Evolutionary conservation across 2,888 invertebrate genomes (phyloP).

Genomic region (Macrophya alboannulata): DNA sequence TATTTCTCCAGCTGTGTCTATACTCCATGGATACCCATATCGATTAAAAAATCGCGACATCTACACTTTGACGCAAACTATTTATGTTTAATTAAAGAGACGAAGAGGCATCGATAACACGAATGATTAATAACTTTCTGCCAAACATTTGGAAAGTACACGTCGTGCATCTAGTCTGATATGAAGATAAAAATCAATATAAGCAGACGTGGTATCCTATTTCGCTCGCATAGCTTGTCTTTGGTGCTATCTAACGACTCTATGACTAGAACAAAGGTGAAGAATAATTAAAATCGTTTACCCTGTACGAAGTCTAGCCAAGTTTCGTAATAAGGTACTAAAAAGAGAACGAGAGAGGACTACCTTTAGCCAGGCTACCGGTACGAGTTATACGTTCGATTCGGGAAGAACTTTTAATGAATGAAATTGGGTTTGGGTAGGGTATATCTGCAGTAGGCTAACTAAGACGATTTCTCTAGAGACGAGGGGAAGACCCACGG

Average conservation of each 20-base stretch:
- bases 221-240: neutral
- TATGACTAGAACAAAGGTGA: neutral
- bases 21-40: neutral
- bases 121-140: neutral
- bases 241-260: neutral
- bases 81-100: neutral
- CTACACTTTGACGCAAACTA: neutral
- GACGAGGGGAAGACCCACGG: neutral
- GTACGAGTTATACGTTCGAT: conserved; percentile 4
- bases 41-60: neutral
- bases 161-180: neutral
- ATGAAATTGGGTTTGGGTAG: conserved; percentile 13
- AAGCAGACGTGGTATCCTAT: neutral
- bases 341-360: neutral
- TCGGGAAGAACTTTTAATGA: conserved; percentile 16
- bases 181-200: conserved; percentile 15
- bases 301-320: neutral
- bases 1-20: neutral
- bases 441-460: neutral
- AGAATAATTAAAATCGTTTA: conserved; percentile 14
- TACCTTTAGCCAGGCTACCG: neutral
- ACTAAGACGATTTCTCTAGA: neutral
- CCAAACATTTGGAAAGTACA: neutral
- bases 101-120: neutral
- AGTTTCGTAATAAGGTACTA: neutral